phyloP scores from a whole-genome alignment of 2,113 vertebrate genomes.

The Phalacrocorax aristotelis region DNA sequence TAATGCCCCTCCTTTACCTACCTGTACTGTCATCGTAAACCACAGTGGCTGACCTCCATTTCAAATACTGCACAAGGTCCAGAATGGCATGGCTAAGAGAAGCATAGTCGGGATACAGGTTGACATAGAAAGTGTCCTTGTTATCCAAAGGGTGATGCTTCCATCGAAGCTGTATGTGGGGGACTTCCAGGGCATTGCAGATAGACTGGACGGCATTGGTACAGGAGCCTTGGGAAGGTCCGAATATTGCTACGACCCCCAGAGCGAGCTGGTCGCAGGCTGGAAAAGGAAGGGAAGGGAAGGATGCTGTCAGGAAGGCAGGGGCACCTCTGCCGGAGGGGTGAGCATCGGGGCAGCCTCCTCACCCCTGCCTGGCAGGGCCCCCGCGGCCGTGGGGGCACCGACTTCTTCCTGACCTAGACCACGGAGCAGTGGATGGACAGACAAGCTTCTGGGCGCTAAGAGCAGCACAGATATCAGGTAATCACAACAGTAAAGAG shows the following conservation, averaged over 20 bases:
- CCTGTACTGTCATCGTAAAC: constrained; percentile 98
- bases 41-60: constrained; percentile 96
- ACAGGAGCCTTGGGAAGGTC: constrained; percentile 95
- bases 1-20: constrained; percentile 42
- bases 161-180: constrained; percentile 97
- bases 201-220: constrained; percentile 98
- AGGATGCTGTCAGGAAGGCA: not conserved
- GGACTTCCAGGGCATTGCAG: constrained; percentile 96
- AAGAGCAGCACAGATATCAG: not conserved
- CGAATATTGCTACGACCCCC: constrained; percentile 97
- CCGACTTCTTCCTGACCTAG: not conserved
- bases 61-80: constrained; percentile 95
- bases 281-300: constrained; percentile 50
- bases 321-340: fast-evolving
- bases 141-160: constrained; percentile 98
- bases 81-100: constrained; percentile 97
- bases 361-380: too few species aligned
- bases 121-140: constrained; percentile 97
- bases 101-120: constrained; percentile 96
- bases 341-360: not conserved
- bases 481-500: not conserved
- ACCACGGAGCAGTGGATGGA: not conserved
- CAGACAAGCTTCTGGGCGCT: not conserved
- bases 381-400: not conserved
- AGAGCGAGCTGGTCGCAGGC: constrained; percentile 97